Base-by-base conservation (phyloP, 1,140 invertebrate species). In the Dendrolimus kikuchii region DNA sequence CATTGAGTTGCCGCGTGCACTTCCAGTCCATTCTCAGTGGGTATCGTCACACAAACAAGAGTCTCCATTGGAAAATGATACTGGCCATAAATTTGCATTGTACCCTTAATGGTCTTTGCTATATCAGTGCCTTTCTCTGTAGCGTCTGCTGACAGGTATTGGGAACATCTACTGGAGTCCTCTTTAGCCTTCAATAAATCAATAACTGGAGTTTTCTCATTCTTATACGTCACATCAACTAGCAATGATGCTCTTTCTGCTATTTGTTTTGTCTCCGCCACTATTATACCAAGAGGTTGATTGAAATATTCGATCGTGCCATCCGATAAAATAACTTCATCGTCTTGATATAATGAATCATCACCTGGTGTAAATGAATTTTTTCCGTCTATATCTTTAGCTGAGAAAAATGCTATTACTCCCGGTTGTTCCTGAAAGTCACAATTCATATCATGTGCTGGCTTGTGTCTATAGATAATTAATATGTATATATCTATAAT, bases 221-320 rank as follows among this genome's bases (percentile, higher is more conserved):
- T 60, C 5, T 49, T 55, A 8, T 60, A 60, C 38, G 43, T 89
- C 37, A 95, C 83, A 67, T 90, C 87, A 2, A 96, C 92, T 60
- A 90, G 75, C 59, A 89, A 89, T 0, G 91, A 89, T 6, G 92
- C 93, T 43, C 89, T 84, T 7, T 91, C 85, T 3, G 93, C 93
- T 44, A 90, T 67, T 8, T 86, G 71, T 53, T 91, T 81, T 45
- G 85, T 90, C 49, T 90, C 74, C 0, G 93, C 94, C 0, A 93
- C 90, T 4, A 96, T 88, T 4, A 95, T 77, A 0, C 93, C 95
- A 5, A 94, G 68, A 0, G 93, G 89, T 68, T 95, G 94, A 6
- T 92, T 91, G 44, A 91, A 92, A 70, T 90, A 92, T 23, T 83
- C 68, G 0, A 95, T 88, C 7, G 62, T 57, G 5, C 74, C 76